Evolutionary conservation across 1,140 invertebrate species (phyloP), one percentile per base, ranked within the genome.

Genomic region (Zeugodacus cucurbitae): DNA sequence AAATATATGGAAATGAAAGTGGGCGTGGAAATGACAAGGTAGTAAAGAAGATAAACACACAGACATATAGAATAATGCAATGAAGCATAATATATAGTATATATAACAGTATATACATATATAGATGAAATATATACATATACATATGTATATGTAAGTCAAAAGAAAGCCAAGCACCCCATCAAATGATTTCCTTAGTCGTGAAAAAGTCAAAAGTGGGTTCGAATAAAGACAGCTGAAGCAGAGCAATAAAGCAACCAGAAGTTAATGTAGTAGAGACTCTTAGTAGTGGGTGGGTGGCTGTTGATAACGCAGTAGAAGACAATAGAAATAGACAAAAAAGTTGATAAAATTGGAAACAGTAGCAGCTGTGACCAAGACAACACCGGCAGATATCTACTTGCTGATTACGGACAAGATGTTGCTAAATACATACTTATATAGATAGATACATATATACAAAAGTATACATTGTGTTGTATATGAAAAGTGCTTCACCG

Each of bases 181-280:
- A 54, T 48, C 6, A 92, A 92, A 92, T 91, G 82, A 91, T 91
- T 92, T 92, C 87, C 91, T 90, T 88, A 89, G 90, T 90, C 89
- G 89, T 91, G 91, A 90, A 70, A 20, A 67, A n/a, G 7, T 10
- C 20, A n/a, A 48, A 54, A 37, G 67, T 7, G 17, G 5, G 20
- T 41, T 62, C 58, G 26, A 26, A 54, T 54, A 4, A 54, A 54
- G 48, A 54, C 14, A 17, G 48, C 48, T 54, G 14, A 3, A 54
- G 48, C 48, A 20, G 0, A 11, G 20, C 48, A 54, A 20, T 14
- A 54, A 62, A 10, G 2, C 58, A 62, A 62, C n/a, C 58, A 8
- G n/a, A 11, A 62, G n/a, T 59, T 22, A 7, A 59, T 7, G 48
- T 54, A 54, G 48, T 7, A 59, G 58, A n/a, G 44, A 59, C 8